Evolutionary conservation across 2,888 invertebrate genomes (phyloP), one percentile per base, ranked within the genome.

Genomic region (Mamestra brassicae): DNA sequence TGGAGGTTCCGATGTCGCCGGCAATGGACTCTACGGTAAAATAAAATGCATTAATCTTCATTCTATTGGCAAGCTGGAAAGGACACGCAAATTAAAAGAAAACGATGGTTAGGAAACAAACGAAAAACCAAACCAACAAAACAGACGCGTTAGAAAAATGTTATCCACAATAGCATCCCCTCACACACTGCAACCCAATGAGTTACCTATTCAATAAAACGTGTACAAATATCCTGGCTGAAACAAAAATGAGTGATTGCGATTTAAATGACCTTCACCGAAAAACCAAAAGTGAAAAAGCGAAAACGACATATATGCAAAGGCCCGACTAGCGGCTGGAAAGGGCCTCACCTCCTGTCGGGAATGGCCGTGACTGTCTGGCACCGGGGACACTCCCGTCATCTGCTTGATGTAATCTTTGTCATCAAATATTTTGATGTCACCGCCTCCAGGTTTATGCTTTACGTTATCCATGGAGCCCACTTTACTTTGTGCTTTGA

Each of bases 371-470:
- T 90, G 92, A 82, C 94, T 94, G 85, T 92, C 92, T 26, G 95
- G 95, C 73, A 94, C 89, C 75, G 96, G 95, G 36, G 96, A 95
- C 71, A 92, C 92, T 38, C 94, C 96, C 76, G 89, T 97, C 92
- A 97, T 97, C 97, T 98, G 98, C 96, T 98, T 98, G 94, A 98
- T 97, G 97, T 99, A 99, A 83, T 98, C 98, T 97, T 98, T 98
- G 96, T 99, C 99, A 93, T 99, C 98, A 94, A 98, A 99, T 92
- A 99, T 99, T 97, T 99, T 99, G 96, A 98, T 98, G 87, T 99
- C 98, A 65, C 99, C 99, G 81, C 99, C 99, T 88, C 99, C 98
- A 75, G 99, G 99, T 96, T 97, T 98, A 97, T 99, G 98, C 94
- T 98, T 98, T 88, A 99, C 97, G 96, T 99, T 99, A 95, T 99